Evolutionary conservation across 2,797 vertebrate species (phyloP).

Genomic region (Periparus ater): DNA sequence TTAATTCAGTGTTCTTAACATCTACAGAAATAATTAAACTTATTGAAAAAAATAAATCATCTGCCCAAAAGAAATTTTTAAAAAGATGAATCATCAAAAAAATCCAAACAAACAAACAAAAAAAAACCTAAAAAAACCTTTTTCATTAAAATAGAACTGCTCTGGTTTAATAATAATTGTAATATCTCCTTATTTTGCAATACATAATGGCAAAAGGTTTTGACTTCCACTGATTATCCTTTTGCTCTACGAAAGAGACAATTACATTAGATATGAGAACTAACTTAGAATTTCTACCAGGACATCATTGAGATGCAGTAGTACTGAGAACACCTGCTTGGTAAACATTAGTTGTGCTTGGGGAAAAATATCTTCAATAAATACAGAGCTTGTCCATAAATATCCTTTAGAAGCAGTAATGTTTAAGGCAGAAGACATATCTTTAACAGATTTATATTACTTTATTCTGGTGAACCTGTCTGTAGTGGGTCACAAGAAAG

Average conservation of each 20-base stretch:
- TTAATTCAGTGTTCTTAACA: neutral
- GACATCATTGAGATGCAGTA: neutral
- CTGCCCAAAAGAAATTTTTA: neutral
- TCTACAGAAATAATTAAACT: neutral
- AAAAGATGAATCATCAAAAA: neutral
- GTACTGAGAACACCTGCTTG: neutral
- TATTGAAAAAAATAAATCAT: neutral
- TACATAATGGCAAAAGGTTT: neutral
- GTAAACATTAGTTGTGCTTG: neutral
- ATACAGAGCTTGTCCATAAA: neutral
- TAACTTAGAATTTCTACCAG: neutral
- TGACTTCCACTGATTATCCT: neutral
- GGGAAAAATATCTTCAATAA: neutral
- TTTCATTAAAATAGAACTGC: neutral
- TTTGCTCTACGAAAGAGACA: neutral
- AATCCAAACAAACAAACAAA: neutral
- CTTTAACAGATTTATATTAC: constrained; percentile 23
- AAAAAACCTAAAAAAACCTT: neutral
- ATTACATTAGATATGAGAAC: neutral
- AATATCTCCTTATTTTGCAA: neutral
- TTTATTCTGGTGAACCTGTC: neutral
- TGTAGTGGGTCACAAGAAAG: constrained; percentile 1
- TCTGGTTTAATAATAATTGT: neutral
- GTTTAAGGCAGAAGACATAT: neutral
- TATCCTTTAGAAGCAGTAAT: neutral